Conservation (phyloP, 2,888 invertebrate genomes). For the Volucella inflata region DNA sequence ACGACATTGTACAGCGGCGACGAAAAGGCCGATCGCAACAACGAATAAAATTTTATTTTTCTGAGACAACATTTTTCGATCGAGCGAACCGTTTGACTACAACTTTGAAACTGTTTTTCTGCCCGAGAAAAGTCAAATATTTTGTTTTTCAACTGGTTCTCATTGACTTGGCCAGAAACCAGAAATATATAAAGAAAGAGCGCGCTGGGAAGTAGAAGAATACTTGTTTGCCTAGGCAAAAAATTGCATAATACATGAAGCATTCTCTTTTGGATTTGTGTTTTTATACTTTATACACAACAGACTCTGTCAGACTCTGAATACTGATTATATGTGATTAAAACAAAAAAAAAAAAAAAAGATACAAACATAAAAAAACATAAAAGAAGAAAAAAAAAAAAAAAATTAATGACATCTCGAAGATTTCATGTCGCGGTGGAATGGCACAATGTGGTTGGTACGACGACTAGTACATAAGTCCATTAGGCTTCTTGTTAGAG, state of each 20-base stretch:
- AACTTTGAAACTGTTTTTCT: slow-evolving; percentile 72
- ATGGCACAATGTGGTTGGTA: slow-evolving; percentile 54
- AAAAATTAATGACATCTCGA: slow-evolving; percentile 62
- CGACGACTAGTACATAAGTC: slow-evolving; percentile 57
- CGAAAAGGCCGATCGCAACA: slow-evolving; percentile 62
- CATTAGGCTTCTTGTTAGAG: slow-evolving; percentile 56
- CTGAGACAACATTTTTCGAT: slow-evolving; percentile 70
- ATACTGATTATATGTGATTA: slow-evolving; percentile 67
- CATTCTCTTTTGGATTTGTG: slow-evolving; percentile 74
- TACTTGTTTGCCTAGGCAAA: slow-evolving; percentile 76
- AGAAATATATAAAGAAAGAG: slow-evolving; percentile 72
- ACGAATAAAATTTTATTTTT: slow-evolving; percentile 72
- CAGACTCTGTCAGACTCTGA: slow-evolving; percentile 51
- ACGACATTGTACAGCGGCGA: slow-evolving; percentile 66
- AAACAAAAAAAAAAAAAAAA: slow-evolving; percentile 24
- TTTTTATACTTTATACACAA: slow-evolving; percentile 68
- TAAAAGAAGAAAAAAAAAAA: not conserved
- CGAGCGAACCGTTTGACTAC: slow-evolving; percentile 74
- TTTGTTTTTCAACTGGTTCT: slow-evolving; percentile 75
- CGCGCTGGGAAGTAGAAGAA: slow-evolving; percentile 75
- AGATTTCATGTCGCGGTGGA: slow-evolving; percentile 60
- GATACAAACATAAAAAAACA: not conserved
- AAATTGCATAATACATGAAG: slow-evolving; percentile 76
- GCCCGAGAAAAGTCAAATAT: slow-evolving; percentile 70
- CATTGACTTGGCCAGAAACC: slow-evolving; percentile 74